phyloP scores from a whole-genome alignment of 1,140 invertebrate species.

The Himalopsyche phryganea region DNA sequence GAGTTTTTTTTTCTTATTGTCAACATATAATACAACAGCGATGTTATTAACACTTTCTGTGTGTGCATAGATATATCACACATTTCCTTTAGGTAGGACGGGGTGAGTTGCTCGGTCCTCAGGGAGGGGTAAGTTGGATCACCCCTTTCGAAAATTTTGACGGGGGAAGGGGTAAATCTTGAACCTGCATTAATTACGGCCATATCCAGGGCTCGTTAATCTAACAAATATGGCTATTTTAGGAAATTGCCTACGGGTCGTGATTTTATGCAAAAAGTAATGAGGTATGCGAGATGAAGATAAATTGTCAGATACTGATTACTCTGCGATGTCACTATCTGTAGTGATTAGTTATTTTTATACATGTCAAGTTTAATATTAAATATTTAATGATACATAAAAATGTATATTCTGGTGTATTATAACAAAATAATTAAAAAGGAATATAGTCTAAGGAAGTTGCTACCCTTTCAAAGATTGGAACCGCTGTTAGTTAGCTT shows the following conservation, averaged over 20 bases:
- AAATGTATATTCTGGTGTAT: no score
- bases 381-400: no score
- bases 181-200: slow-evolving; percentile 33
- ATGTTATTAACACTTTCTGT: slow-evolving; percentile 27
- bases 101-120: slow-evolving; percentile 12
- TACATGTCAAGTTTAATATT: no score
- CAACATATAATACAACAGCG: background rate
- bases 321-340: no score
- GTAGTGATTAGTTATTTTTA: no score
- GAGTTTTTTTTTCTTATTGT: no score
- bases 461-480: no score
- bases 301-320: background rate
- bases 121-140: no score
- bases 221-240: slow-evolving; percentile 36
- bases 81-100: background rate
- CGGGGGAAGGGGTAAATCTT: slow-evolving; percentile 14
- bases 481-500: no score
- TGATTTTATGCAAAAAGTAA: slow-evolving; percentile 23
- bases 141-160: no score
- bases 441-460: no score
- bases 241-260: slow-evolving; percentile 29
- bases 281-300: background rate
- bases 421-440: no score
- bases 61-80: background rate
- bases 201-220: slow-evolving; percentile 33